Evolutionary conservation across 2,888 invertebrate species (phyloP), one percentile per base, ranked within the genome.

Genomic region (Elgonia sp.): DNA sequence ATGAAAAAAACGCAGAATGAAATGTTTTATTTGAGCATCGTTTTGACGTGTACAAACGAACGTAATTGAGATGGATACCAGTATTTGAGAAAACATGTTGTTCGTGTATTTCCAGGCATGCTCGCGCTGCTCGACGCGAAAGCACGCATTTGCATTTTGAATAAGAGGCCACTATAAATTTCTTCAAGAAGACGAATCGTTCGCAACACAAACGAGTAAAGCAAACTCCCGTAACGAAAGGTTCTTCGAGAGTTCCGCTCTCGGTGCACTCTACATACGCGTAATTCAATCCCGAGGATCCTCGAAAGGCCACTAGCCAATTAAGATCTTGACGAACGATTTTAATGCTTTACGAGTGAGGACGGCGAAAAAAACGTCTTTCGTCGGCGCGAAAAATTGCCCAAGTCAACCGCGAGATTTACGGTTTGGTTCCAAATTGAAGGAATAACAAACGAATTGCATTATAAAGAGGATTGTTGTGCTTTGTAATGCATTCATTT

Each of bases 301-400:
- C 75, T 53, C 77, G 57, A 83, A 87, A 83, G 82, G 65, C 65
- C 50, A 60, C 67, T 80, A 82, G 85, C 90, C 87, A 87, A 90
- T 90, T 90, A 88, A 89, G 89, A 90, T 90, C 89, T 70, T 76
- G 80, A 81, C 85, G 84, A 81, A 87, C 65, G 88, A 90, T 90
- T 88, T 88, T 83, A 86, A 86, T 86, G 84, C 69, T 79, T 87
- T 87, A 83, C 83, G 83, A 79, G 67, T 60, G 62, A 55, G n/a
- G 62, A 79, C 72, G 70, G 65, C 18, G 39, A 65, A 72, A 86
- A 73, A 84, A 76, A 69, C 60, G 39, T 55, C 53, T 29, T 29
- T 18, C 62, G 46, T 20, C 37, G 42, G 21, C 62, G 80, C 69
- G 75, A 85, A 85, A 85, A 85, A 85, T 75, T 53, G 46, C 21